Evolutionary conservation across 2,888 invertebrate genomes (phyloP).

Genomic region (Spicauda simplicius): DNA sequence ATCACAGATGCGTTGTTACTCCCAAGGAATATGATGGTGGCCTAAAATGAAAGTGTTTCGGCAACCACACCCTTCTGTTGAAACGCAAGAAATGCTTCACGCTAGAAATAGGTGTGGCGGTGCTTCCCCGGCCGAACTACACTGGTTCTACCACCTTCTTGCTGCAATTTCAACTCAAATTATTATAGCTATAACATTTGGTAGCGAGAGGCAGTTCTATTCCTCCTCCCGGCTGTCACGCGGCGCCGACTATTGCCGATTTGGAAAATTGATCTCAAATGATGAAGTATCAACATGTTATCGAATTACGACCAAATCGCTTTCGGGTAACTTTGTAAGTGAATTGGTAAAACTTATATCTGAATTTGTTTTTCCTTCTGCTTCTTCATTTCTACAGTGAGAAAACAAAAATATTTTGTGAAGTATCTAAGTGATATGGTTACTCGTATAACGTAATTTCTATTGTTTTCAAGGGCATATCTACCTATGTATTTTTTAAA

Average conservation of each 20-base stretch:
- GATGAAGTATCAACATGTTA: slow-evolving; percentile 16
- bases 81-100: too few relatives aligned
- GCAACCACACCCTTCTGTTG: too few relatives aligned
- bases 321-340: slow-evolving; percentile 2
- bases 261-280: slow-evolving; percentile 17
- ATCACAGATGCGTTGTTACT: too few relatives aligned
- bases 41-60: too few relatives aligned
- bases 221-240: not conserved
- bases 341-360: not conserved
- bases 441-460: too few relatives aligned
- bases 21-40: too few relatives aligned
- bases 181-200: not conserved
- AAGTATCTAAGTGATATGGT: too few relatives aligned
- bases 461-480: too few relatives aligned
- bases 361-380: not conserved
- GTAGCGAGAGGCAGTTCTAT: not conserved
- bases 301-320: slow-evolving; percentile 12
- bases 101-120: too few relatives aligned
- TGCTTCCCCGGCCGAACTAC: too few relatives aligned
- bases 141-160: too few relatives aligned
- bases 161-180: not conserved
- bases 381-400: not conserved
- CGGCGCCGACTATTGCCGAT: not conserved
- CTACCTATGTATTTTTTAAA: too few relatives aligned
- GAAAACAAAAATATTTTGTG: not conserved